Conservation (phyloP, 2,113 vertebrate genomes). For the Colossoma macropomum region DNA sequence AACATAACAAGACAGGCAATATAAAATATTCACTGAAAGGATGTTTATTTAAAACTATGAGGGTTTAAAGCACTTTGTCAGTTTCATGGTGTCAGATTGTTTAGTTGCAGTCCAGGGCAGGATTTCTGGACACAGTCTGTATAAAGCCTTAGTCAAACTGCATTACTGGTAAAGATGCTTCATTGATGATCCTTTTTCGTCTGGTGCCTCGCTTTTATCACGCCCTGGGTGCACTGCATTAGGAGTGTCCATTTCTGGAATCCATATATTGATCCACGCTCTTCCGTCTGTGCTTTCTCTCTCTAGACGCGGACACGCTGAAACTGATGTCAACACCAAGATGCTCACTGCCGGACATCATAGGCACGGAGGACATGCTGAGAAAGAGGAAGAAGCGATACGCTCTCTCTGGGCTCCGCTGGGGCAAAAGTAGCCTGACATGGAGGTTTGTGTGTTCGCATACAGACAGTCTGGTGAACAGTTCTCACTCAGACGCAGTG, state of each 20-base stretch:
- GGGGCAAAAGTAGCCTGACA: constrained; percentile 80
- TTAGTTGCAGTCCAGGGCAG: too few relatives aligned
- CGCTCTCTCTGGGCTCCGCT: constrained; percentile 76
- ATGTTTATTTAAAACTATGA: too few relatives aligned
- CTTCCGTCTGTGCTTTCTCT: constrained; percentile 31
- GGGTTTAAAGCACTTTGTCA: too few relatives aligned
- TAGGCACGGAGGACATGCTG: constrained; percentile 78
- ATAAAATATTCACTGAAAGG: too few relatives aligned
- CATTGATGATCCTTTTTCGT: neutral
- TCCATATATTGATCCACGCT: constrained; percentile 36
- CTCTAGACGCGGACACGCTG: constrained; percentile 76
- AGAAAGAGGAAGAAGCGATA: constrained; percentile 79
- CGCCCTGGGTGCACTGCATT: constrained; percentile 20
- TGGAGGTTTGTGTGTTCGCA: constrained; percentile 77
- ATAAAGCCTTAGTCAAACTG: too few relatives aligned
- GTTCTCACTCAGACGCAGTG: neutral
- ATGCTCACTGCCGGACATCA: constrained; percentile 87
- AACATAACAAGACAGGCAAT: too few relatives aligned
- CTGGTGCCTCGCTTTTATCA: neutral
- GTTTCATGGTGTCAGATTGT: too few relatives aligned
- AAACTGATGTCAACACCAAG: constrained; percentile 83
- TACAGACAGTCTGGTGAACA: neutral
- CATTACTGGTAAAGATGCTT: neutral
- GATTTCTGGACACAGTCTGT: too few relatives aligned
- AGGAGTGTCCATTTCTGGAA: constrained; percentile 14